Conservation (phyloP, 2,888 invertebrate species). For the Epiblema foenella region DNA sequence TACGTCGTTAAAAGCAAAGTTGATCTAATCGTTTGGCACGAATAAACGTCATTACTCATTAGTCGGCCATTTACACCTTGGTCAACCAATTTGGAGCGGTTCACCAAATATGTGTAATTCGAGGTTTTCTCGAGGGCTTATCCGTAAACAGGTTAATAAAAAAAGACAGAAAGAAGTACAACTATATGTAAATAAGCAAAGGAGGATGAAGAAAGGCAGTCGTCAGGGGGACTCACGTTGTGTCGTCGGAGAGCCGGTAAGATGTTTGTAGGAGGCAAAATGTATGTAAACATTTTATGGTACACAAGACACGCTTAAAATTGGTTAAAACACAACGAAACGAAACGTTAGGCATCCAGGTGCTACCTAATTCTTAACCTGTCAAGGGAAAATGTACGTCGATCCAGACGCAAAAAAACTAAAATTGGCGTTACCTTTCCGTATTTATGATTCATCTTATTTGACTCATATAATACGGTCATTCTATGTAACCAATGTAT, state of each 20-base stretch:
- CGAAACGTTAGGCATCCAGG: too few relatives aligned
- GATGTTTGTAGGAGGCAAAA: background rate
- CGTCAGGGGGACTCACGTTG: background rate
- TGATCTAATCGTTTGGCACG: background rate
- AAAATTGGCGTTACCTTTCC: background rate
- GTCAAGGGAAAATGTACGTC: background rate
- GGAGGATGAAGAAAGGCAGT: background rate
- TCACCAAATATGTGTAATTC: background rate
- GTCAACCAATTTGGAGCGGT: conserved; percentile 4
- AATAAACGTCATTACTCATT: background rate
- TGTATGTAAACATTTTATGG: background rate
- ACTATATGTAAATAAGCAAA: background rate
- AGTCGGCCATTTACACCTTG: background rate
- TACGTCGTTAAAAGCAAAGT: background rate
- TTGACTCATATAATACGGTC: too few relatives aligned
- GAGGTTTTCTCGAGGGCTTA: too few relatives aligned
- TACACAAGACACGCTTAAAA: background rate
- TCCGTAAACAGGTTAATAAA: too few relatives aligned
- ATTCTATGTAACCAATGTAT: too few relatives aligned
- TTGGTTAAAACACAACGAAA: background rate
- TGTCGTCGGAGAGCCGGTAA: background rate
- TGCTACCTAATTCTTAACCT: background rate
- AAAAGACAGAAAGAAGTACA: too few relatives aligned
- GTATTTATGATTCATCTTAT: background rate
- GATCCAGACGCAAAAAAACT: background rate